These are phyloP conservation scores for Nemoura dubitans DNA, from an alignment of 2,888 invertebrate genomes.

Conservation along the genomic window DNA sequence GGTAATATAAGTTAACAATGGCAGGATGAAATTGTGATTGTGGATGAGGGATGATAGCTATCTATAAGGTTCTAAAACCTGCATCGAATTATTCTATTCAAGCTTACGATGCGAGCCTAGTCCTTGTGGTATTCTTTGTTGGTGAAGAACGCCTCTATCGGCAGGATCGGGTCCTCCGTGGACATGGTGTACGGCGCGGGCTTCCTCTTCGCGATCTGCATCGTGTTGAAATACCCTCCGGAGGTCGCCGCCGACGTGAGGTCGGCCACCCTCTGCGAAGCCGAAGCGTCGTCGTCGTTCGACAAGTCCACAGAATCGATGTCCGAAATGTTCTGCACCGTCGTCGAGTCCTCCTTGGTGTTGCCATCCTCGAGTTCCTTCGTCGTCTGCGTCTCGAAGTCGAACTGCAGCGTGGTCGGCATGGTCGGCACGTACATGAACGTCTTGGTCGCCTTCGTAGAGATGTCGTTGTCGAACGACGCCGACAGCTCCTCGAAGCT, in stretches of 20 bases:
- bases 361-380: too few relatives aligned
- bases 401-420: conserved; percentile 41
- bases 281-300: conserved; percentile 43
- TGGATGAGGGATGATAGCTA: neutral
- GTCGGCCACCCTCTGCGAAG: conserved; percentile 68
- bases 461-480: conserved; percentile 50
- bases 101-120: neutral
- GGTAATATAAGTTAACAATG: conserved; percentile 18
- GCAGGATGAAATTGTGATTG: neutral
- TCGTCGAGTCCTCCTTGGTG: neutral
- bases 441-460: conserved; percentile 50
- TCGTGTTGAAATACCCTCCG: conserved; percentile 47
- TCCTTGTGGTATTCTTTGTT: conserved; percentile 64
- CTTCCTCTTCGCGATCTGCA: conserved; percentile 33
- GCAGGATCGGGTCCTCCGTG: conserved; percentile 81
- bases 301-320: neutral
- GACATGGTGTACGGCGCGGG: conserved; percentile 65
- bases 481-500: conserved; percentile 51
- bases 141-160: conserved; percentile 83
- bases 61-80: neutral
- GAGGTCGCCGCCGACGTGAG: conserved; percentile 73
- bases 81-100: neutral
- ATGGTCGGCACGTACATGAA: conserved; percentile 48
- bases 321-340: conserved; percentile 1
- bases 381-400: neutral